phyloP scores from a whole-genome alignment of 2,797 vertebrate species.

The Halcyon chelicuti region DNA sequence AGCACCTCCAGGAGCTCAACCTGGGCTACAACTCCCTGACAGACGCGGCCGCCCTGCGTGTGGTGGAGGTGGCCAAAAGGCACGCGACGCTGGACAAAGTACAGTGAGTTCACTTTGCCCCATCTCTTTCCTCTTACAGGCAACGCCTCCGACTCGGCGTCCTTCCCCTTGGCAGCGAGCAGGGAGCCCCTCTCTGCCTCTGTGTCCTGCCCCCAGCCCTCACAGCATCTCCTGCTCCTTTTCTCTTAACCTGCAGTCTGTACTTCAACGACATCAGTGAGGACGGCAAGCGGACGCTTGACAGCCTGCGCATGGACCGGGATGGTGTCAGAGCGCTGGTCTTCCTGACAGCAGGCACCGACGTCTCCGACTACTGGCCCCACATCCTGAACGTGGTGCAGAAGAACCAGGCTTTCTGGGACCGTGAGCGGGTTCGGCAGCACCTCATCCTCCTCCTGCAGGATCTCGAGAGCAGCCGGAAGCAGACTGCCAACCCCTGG shows the following conservation, averaged over 20 bases:
- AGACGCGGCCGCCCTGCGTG: conserved; percentile 83
- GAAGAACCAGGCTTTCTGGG: conserved; percentile 90
- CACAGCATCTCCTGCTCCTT: neutral
- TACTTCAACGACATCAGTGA: conserved; percentile 94
- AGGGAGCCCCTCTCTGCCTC: neutral
- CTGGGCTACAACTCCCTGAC: conserved; percentile 94
- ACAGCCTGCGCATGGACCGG: conserved; percentile 72
- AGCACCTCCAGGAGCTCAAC: conserved; percentile 88
- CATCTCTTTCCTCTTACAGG: fast-evolving
- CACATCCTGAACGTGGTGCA: conserved; percentile 88
- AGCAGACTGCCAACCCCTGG: conserved; percentile 87
- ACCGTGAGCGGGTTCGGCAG: conserved; percentile 81
- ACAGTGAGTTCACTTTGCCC: conserved; percentile 83
- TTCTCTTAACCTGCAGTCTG: conserved; percentile 77
- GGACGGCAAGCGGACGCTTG: conserved; percentile 85
- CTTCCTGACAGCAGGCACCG: conserved; percentile 89
- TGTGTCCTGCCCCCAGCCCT: neutral
- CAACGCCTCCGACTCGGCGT: neutral
- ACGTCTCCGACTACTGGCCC: conserved; percentile 91
- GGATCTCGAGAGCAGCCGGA: conserved; percentile 91
- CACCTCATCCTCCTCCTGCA: conserved; percentile 89
- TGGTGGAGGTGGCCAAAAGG: conserved; percentile 88
- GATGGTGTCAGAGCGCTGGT: conserved; percentile 85
- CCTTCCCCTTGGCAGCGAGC: fast-evolving
- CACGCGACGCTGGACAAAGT: conserved; percentile 89